Base-by-base conservation (phyloP, 2,113 vertebrate species). In the Eolophus roseicapilla region DNA sequence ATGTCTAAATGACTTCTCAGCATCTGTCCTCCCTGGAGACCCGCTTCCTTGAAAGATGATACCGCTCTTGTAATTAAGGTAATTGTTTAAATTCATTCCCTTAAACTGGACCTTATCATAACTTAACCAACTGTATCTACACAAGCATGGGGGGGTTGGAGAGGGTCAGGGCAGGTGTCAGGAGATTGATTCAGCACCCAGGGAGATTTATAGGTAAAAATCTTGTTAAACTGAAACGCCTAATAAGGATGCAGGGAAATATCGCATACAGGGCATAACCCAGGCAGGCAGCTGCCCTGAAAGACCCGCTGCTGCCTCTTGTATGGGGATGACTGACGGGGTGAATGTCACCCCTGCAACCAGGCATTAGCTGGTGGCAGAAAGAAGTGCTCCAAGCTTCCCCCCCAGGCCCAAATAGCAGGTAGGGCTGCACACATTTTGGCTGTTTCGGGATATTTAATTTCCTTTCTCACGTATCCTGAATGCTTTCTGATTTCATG, bases 61-160 rank as follows among this genome's bases (percentile, higher is more conserved):
- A 60, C 77, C 0, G 24, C 93, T 95, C 60, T 87, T 71, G 69
- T 95, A 96, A 95, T 97, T 95, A 95, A 95, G 83, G 81, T 93
- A 95, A 97, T 95, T 92, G 94, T 91, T 91, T 82, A 84, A 97
- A 95, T 95, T 92, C 55, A 91, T 83, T 93, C 69, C 62, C 73
- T 92, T 92, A 89, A 81, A 82, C 50, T 2, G 11, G 83, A 93
- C 49, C 64, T 65, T 52, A 46, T 70, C 82, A 67, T 81, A 86
- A 76, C 76, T 93, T 91, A 95, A 84, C 82, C 68, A 27, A 74
- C 28, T 60, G 15, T n/a, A 28, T 31, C 91, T 81, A 13, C 2
- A 10, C 37, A 20, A 84, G 65, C 23, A 15, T 2, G 24, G 60
- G 5, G 43, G 60, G 52, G 37, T 31, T 86, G 81, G 37, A 75